These are phyloP conservation scores for Cotesia glomerata DNA, from an alignment of 1,140 invertebrate species.

Conservation along the genomic window DNA sequence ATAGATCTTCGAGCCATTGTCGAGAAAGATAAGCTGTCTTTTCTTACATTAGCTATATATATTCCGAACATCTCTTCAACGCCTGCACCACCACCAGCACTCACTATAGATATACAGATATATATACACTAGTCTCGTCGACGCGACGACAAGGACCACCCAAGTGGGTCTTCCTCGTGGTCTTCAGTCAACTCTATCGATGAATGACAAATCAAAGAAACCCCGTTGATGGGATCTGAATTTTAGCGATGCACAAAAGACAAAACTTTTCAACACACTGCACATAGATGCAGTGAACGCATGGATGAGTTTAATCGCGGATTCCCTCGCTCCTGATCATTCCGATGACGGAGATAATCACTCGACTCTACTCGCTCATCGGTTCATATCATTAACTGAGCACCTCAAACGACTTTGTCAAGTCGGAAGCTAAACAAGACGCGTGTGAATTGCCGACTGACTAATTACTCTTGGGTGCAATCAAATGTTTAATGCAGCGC, in stretches of 20 bases:
- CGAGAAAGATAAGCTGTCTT: constrained; percentile 38
- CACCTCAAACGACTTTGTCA: neutral
- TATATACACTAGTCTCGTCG: constrained; percentile 7
- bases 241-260: constrained; percentile 20
- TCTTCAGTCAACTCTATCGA: constrained; percentile 22
- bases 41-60: no score
- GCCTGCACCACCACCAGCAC: constrained; percentile 17
- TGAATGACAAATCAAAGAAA: constrained; percentile 37
- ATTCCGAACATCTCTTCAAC: constrained; percentile 16
- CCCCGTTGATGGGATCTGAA: constrained; percentile 18
- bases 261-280: constrained; percentile 10
- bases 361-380: neutral
- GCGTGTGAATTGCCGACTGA: constrained; percentile 10
- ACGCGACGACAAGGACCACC: constrained; percentile 45
- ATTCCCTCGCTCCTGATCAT: constrained; percentile 5
- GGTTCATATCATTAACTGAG: neutral
- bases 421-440: constrained; percentile 7
- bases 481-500: neutral
- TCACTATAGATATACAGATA: no score
- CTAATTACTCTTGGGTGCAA: neutral
- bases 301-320: neutral
- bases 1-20: constrained; percentile 35
- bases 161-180: constrained; percentile 29
- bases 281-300: no score
- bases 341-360: constrained; percentile 30